phyloP scores from a whole-genome alignment of 2,797 vertebrate species.

The Scolopax rusticola region DNA sequence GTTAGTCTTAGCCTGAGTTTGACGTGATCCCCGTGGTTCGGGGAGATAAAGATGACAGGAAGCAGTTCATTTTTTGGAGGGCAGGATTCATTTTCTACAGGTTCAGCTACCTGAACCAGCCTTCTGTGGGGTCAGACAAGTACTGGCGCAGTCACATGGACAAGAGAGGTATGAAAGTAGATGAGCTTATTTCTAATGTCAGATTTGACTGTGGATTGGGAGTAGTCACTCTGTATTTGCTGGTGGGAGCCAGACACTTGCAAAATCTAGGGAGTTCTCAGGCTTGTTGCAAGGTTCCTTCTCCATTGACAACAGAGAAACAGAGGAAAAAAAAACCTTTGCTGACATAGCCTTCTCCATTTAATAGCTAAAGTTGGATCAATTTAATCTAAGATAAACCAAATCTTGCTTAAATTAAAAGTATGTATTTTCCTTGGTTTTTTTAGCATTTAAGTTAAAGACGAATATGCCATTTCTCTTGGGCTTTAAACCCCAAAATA shows the following conservation, averaged over 20 bases:
- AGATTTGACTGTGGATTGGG: background rate
- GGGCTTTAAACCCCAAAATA: background rate
- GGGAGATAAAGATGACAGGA: background rate
- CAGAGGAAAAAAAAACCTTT: background rate
- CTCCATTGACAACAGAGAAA: background rate
- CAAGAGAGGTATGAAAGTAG: background rate
- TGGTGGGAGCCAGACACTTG: background rate
- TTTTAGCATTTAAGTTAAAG: background rate
- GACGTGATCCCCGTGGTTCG: background rate
- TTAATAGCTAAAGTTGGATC: background rate
- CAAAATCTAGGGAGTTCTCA: background rate
- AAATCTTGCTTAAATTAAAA: background rate
- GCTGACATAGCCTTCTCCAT: background rate
- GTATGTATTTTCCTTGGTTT: background rate
- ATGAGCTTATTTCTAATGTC: background rate
- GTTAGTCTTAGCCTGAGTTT: background rate
- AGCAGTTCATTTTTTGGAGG: background rate
- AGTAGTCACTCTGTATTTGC: background rate
- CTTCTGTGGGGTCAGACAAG: background rate
- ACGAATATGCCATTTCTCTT: background rate
- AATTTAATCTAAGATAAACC: background rate
- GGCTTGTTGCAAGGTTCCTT: background rate
- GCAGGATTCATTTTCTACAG: background rate
- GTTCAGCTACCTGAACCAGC: background rate
- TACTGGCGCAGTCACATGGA: background rate